phyloP scores from a whole-genome alignment of 2,888 invertebrate species.

The Baronia brevicornis region DNA sequence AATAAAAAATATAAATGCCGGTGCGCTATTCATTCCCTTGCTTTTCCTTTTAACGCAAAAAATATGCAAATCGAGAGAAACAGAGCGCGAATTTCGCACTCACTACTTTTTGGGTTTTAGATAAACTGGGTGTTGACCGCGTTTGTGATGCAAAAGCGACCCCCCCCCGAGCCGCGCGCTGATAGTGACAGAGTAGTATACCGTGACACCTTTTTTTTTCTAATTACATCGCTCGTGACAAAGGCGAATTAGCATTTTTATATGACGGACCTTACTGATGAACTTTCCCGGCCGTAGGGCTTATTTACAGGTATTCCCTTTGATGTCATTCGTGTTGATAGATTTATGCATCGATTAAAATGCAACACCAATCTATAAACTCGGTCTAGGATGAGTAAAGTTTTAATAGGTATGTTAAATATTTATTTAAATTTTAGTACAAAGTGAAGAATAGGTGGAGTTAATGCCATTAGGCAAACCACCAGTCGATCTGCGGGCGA shows the following conservation, averaged over 20 bases:
- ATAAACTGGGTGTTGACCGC: constrained; percentile 40
- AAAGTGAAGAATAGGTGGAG: too few species aligned
- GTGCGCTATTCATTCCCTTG: constrained; percentile 29
- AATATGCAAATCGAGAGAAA: constrained; percentile 50
- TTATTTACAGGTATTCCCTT: constrained; percentile 20
- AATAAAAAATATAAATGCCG: constrained; percentile 56
- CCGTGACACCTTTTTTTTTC: constrained; percentile 30
- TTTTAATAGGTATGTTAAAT: too few species aligned
- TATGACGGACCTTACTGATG: constrained; percentile 37
- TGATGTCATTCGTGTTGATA: too few species aligned
- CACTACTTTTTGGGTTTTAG: constrained; percentile 33
- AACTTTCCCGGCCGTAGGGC: constrained; percentile 12
- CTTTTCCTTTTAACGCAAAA: constrained; percentile 41
- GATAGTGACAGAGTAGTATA: constrained; percentile 27
- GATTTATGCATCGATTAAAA: too few species aligned
- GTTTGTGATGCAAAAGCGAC: constrained; percentile 65
- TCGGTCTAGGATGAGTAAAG: too few species aligned
- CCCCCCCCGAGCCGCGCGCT: constrained; percentile 24
- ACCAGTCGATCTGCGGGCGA: too few species aligned
- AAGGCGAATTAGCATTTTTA: constrained; percentile 64
- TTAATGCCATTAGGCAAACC: too few species aligned
- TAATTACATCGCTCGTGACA: constrained; percentile 52
- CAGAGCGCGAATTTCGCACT: constrained; percentile 26
- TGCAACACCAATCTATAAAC: too few species aligned
- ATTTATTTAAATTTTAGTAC: too few species aligned